Conservation (phyloP, 2,888 invertebrate species). For the Catocala nupta region DNA sequence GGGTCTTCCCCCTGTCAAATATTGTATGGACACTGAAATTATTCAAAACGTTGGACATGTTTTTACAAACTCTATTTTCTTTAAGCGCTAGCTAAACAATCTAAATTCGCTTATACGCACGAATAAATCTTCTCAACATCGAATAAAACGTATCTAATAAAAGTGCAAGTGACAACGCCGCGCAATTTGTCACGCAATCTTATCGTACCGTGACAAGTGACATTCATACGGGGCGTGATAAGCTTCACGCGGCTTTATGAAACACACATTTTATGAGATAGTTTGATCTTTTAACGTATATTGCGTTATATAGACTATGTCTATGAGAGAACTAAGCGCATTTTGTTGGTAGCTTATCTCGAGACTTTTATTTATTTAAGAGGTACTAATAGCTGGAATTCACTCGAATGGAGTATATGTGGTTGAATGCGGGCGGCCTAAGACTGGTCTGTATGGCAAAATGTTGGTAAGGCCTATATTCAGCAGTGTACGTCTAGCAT, state of each 20-base stretch:
- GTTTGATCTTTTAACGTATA: not conserved
- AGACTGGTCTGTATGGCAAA: too few species aligned
- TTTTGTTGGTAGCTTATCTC: not conserved
- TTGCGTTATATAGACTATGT: not conserved
- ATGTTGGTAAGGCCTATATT: too few species aligned
- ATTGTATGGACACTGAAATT: too few species aligned
- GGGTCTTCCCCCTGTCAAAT: too few species aligned
- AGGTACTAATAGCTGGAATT: too few species aligned
- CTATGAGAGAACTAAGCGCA: not conserved
- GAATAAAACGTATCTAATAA: slow-evolving; percentile 34
- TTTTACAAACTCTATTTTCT: too few species aligned
- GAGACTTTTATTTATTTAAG: too few species aligned
- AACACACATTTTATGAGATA: not conserved
- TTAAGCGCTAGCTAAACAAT: too few species aligned
- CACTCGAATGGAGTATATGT: too few species aligned
- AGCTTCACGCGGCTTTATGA: not conserved
- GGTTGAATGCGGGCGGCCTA: too few species aligned
- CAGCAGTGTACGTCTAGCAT: too few species aligned
- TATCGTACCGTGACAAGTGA: slow-evolving; percentile 45
- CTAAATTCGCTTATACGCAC: not conserved
- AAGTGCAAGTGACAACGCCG: slow-evolving; percentile 39
- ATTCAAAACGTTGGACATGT: too few species aligned
- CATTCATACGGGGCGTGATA: slow-evolving; percentile 21
- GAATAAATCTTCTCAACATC: not conserved
- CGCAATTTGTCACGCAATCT: slow-evolving; percentile 53